Evolutionary conservation across 2,797 vertebrate genomes (phyloP), one percentile per base, ranked within the genome.

Genomic region (Podarcis siculus): DNA sequence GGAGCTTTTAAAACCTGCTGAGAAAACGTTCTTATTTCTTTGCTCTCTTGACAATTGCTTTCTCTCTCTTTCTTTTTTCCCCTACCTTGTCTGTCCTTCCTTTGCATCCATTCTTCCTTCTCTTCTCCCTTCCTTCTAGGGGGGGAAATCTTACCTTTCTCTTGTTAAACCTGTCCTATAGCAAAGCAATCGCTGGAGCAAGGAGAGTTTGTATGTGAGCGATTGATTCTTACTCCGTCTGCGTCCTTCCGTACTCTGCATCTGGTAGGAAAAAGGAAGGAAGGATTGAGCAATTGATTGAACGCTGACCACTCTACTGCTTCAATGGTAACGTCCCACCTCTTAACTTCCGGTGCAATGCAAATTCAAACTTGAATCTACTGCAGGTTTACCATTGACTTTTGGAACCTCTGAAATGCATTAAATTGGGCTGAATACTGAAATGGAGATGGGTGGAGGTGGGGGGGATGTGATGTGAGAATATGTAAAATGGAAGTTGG

Each of bases 161-260:
- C 93, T 96, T 98, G 96, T 97, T 97, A 97, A 98, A 97, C 95
- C 92, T 97, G 96, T 97, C 97, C 88, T 98, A 93, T 97, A 97
- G 96, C 96, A 97, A 97, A 97, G 94, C 97, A 96, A 71, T 94
- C 93, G 94, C 94, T 95, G 96, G 95, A 96, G 96, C 93, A 94
- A 92, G 92, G 94, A 94, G 94, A 96, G 91, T 95, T 96, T 91
- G 95, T 95, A 86, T 96, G 94, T 95, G 96, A 94, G 91, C 93
- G 94, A 93, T 95, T 93, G 94, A 93, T 95, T 96, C 95, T 96
- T 96, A 90, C 92, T 95, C 95, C 95, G 90, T 90, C 95, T 94
- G 89, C 96, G 86, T 96, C 95, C 95, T 96, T 96, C 96, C 96
- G 91, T 96, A 92, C 93, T 95, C 95, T 89, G 83, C 94, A 92